Conservation (phyloP, 2,797 vertebrate genomes). For the Eremophila alpestris region DNA sequence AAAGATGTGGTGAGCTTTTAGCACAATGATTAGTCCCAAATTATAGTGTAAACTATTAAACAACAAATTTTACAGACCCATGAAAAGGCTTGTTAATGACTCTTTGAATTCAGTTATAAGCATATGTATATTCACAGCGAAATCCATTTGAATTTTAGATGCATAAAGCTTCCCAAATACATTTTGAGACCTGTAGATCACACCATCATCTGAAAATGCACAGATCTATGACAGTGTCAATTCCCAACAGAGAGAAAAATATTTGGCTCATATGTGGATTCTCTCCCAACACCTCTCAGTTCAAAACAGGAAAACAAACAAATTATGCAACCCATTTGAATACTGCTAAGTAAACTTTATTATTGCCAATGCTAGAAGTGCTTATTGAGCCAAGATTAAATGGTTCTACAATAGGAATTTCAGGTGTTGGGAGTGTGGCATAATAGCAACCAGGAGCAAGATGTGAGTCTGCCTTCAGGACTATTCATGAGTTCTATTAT, state of each 20-base stretch:
- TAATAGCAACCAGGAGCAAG: neutral
- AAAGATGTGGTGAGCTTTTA: neutral
- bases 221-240: neutral
- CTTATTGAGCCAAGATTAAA: neutral
- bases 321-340: neutral
- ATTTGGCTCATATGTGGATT: neutral
- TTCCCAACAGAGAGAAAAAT: neutral
- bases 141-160: neutral
- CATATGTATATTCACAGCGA: neutral
- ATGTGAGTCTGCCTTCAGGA: neutral
- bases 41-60: neutral
- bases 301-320: neutral
- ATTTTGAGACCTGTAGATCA: neutral
- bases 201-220: neutral
- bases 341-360: neutral
- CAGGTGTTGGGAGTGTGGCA: neutral
- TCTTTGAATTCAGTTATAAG: neutral
- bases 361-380: neutral
- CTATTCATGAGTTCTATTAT: neutral
- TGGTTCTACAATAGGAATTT: neutral
- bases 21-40: neutral
- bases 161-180: neutral
- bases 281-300: neutral
- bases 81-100: neutral
- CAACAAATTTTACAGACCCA: neutral